Conservation (phyloP, 2,113 vertebrate genomes). For the Rhipidura dahli region DNA sequence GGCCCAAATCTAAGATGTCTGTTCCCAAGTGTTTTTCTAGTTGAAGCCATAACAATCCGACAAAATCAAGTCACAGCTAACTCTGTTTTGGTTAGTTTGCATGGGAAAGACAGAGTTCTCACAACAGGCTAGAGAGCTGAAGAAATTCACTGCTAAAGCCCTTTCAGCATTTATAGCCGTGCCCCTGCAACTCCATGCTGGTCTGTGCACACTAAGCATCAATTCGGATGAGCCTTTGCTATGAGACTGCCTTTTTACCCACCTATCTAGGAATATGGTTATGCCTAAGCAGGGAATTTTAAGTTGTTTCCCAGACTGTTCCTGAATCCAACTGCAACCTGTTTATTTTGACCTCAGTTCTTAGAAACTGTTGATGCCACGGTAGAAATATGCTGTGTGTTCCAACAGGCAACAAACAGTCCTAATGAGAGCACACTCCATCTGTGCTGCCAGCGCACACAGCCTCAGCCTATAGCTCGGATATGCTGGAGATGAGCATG, state of each 20-base stretch:
- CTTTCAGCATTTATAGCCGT: no score
- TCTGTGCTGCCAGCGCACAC: slow-evolving; percentile 67
- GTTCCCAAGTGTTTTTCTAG: no score
- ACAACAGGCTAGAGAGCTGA: no score
- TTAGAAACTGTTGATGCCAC: slow-evolving; percentile 66
- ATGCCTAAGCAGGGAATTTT: neutral
- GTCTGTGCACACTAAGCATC: neutral
- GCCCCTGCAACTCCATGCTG: neutral
- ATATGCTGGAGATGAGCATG: neutral
- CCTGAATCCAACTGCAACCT: slow-evolving; percentile 39
- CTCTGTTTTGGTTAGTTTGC: no score
- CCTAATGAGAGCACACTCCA: slow-evolving; percentile 70
- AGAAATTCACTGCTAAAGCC: no score
- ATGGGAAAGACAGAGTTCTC: no score
- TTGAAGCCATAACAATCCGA: no score
- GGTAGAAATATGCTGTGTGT: slow-evolving; percentile 68
- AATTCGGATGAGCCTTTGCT: neutral
- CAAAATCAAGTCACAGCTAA: no score
- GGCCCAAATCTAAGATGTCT: no score
- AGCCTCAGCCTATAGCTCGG: slow-evolving; percentile 52
- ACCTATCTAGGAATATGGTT: neutral
- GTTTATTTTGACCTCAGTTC: slow-evolving; percentile 75
- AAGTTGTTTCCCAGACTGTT: slow-evolving; percentile 15
- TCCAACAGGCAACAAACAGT: slow-evolving; percentile 67
- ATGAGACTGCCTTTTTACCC: neutral